Evolutionary conservation across 1,140 invertebrate species (phyloP), one percentile per base, ranked within the genome.

Genomic region (Theocolax elegans): DNA sequence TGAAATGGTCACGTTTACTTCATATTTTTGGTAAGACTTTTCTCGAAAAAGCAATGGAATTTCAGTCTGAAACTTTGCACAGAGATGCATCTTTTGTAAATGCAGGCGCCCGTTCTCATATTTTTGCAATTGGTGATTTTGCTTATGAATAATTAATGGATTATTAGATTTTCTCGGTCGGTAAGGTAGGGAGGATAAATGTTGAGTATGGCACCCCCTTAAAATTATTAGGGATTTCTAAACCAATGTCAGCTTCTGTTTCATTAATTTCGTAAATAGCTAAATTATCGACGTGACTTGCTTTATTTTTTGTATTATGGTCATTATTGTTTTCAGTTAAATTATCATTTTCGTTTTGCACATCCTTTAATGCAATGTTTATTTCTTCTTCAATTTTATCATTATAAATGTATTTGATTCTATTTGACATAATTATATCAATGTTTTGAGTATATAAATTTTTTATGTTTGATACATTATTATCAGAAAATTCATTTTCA

Each of bases 311-410:
- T 49, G 46, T n/a, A 8, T 58, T 21, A 38, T 58, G 12, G n/a
- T 35, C 38, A n/a, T 9, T 1, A 40, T 38, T 40, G 1, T 58
- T n/a, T 1, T 58, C 21, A 17, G 3, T 38, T 58, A 12, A 7
- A 21, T 58, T 17, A 19, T 58, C 38, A 2, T 19, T 10, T 21
- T 58, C 54, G 13, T 38, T 40, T 40, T 58, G 15, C 8, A 58
- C 17, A 19, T 38, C 19, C 8, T 35, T 8, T 13, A 58, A 4
- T 58, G 54, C 54, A 12, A n/a, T 19, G 2, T 58, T 19, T 1
- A 58, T 40, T 58, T 58, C 27, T 38, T 40, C 10, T 58, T 58
- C 54, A 21, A 58, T 58, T 2, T n/a, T 58, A 58, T 58, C 54
- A 7, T 17, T 40, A 38, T 38, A 58, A 9, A 40, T 40, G 21